Conservation (phyloP, 2,113 vertebrate species). For the Thunnus thynnus region DNA sequence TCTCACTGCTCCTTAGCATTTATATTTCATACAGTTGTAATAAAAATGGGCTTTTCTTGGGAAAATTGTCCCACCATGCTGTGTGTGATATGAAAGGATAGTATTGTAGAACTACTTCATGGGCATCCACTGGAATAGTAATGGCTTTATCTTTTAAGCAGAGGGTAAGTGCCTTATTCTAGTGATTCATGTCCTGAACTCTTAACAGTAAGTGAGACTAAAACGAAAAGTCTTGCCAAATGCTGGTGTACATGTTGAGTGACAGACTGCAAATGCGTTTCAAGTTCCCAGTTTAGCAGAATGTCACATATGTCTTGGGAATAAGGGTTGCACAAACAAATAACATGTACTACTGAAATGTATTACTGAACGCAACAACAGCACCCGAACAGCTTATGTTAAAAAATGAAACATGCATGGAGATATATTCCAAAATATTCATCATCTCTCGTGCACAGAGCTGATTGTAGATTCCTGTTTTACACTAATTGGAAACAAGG, state of each 20-base stretch:
- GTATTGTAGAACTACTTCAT: conserved; percentile 12
- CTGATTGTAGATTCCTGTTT: background rate
- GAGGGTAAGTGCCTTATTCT: conserved; percentile 22
- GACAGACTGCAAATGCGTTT: conserved; percentile 3
- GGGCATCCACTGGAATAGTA: conserved; percentile 37
- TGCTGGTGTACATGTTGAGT: conserved; percentile 17
- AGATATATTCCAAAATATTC: too few relatives aligned
- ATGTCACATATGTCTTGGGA: background rate
- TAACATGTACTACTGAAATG: conserved; percentile 17
- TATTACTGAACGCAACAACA: background rate
- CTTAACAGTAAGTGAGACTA: conserved; percentile 23
- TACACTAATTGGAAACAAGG: background rate
- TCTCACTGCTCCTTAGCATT: conserved; percentile 44
- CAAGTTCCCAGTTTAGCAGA: conserved; percentile 1
- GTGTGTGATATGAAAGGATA: conserved; percentile 44
- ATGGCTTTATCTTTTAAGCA: conserved; percentile 45
- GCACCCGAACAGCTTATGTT: background rate
- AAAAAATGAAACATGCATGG: background rate
- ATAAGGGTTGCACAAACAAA: background rate
- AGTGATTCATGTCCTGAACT: conserved; percentile 29
- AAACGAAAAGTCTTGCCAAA: conserved; percentile 17
- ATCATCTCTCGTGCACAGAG: too few relatives aligned
- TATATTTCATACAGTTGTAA: conserved; percentile 59
- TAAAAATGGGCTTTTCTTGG: conserved; percentile 52
- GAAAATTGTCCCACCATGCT: conserved; percentile 27